Base-by-base conservation (phyloP, 2,113 vertebrate species). In the Trinectes maculatus region DNA sequence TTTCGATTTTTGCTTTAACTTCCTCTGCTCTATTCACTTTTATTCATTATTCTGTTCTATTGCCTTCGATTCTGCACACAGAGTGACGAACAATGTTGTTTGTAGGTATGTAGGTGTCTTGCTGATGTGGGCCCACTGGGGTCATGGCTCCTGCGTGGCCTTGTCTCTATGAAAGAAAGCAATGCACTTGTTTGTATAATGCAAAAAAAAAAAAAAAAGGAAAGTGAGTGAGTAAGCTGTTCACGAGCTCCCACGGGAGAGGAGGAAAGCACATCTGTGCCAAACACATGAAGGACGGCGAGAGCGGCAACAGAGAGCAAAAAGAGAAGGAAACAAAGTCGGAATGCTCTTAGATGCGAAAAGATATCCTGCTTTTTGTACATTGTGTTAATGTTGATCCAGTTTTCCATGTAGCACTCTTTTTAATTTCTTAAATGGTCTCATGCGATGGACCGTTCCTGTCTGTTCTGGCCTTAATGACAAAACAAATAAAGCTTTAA, bases 151-250 rank as follows among this genome's bases (percentile, higher is more conserved):
- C 72, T 62, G 64, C 4, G 22, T 39, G 56, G 53, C 64, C 71
- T 62, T 26, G 59, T 15, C 67, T 78, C 57, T 69, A 55, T 80
- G 83, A 56, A 71, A 60, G 71, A 79, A 83, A 83, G 66, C 47
- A 47, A 62, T 33, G 18, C 53, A 40, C 47, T 74, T 43, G 77
- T 84, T 83, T 81, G 70, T 80, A 82, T 82, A 77, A 82, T 73
- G 73, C 75, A 70, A 67, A 66, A 18, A 51, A 29, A 49, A 2
- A 5, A 18, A 29, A 76, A 78, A 75, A 87, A 80, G 53, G 48
- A 52, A n/a, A 16, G 25, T 16, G 48, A 36, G 64, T 83, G 84
- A 87, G 87, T 87, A 83, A 88, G 76, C 85, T 78, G 74, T 78
- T 80, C 56, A 46, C 65, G 65, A 58, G 71, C 77, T 85, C 81